These are phyloP conservation scores for Agriopis leucophaearia DNA, from an alignment of 2,888 invertebrate genomes.

Conservation along the genomic window DNA sequence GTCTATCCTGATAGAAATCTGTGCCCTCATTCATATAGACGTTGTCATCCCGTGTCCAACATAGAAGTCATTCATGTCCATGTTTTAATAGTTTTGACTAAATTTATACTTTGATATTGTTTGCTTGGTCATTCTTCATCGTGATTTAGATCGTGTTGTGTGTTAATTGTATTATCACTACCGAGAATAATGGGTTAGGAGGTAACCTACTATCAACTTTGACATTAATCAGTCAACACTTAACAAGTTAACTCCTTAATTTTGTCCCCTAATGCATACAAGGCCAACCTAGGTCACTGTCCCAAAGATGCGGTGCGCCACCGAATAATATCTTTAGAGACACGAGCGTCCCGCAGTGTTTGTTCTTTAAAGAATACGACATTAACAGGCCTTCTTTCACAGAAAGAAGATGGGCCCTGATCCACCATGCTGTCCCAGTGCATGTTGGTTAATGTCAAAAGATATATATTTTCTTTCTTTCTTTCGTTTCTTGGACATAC, in stretches of 20 bases:
- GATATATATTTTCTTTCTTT: no score
- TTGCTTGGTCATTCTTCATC: slow-evolving; percentile 50
- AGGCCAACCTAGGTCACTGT: background rate
- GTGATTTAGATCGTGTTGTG: slow-evolving; percentile 21
- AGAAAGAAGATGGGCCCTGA: no score
- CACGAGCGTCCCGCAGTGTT: no score
- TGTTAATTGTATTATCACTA: slow-evolving; percentile 11
- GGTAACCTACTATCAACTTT: background rate
- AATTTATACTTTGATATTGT: slow-evolving; percentile 61
- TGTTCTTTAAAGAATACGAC: no score
- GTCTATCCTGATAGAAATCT: no score
- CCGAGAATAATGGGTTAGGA: slow-evolving; percentile 6
- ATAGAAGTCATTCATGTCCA: slow-evolving; percentile 37
- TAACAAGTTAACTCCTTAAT: no score
- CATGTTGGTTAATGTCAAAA: no score
- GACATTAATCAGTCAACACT: background rate
- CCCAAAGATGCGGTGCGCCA: background rate
- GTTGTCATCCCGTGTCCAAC: slow-evolving; percentile 28
- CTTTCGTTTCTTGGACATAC: no score
- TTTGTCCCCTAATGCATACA: background rate
- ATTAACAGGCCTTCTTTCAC: no score
- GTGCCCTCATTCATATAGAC: slow-evolving; percentile 11
- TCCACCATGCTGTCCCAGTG: no score
- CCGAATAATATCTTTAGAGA: background rate
- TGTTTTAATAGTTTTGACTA: slow-evolving; percentile 49